Percentiles rank a stretch among this genome's conserved stretches.
Conservation (phyloP, 2,797 vertebrate genomes). For the Sebastes itinus region DNA sequence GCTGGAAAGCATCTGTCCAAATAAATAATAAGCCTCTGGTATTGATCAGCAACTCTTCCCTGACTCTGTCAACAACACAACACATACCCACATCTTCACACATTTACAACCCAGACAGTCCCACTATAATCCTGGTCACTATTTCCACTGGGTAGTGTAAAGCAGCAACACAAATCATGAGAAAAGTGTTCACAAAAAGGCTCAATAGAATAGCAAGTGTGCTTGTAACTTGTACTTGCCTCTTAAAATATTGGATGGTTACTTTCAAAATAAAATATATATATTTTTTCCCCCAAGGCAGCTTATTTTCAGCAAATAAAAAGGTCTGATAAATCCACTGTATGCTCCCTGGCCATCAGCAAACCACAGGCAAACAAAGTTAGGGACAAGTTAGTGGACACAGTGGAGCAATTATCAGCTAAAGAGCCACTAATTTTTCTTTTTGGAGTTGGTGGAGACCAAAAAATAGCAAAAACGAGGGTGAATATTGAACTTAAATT, state of each 20-base stretch:
- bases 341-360: neutral
- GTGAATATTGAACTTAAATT: neutral
- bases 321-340: neutral
- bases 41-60: constrained; percentile 24
- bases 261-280: neutral
- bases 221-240: neutral
- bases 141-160: neutral
- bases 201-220: neutral
- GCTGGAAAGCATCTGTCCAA: constrained; percentile 8
- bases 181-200: neutral
- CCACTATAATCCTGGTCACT: neutral
- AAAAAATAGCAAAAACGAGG: neutral
- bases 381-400: neutral
- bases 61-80: constrained; percentile 20
- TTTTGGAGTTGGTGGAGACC: neutral
- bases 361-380: neutral
- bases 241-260: neutral
- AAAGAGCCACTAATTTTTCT: neutral
- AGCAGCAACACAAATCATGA: neutral
- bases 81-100: constrained; percentile 6
- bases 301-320: neutral
- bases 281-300: neutral
- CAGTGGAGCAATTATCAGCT: neutral
- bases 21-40: constrained; percentile 16
- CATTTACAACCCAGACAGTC: neutral